Conservation (phyloP, 2,888 invertebrate genomes). For the Notodonta dromedarius region DNA sequence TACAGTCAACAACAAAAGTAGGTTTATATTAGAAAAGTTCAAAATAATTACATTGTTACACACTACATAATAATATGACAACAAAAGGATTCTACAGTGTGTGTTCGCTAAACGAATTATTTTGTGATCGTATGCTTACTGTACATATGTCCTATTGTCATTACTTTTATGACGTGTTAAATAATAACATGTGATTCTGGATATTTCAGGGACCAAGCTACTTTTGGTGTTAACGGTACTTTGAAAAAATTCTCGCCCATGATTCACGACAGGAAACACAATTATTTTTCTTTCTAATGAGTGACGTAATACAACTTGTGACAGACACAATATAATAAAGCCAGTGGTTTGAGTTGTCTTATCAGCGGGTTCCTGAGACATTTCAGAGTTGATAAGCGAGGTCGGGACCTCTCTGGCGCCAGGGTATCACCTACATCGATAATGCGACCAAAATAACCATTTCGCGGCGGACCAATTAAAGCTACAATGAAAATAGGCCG, state of each 20-base stretch:
- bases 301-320: conserved; percentile 8
- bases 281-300: neutral
- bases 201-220: too few relatives aligned
- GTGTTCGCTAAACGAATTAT: too few relatives aligned
- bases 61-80: too few relatives aligned
- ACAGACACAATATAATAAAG: conserved; percentile 35
- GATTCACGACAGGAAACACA: neutral
- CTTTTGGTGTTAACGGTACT: too few relatives aligned
- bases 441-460: conserved; percentile 34
- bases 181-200: too few relatives aligned
- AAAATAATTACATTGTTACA: too few relatives aligned
- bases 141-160: too few relatives aligned
- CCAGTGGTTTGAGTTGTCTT: conserved; percentile 41
- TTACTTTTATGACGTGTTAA: too few relatives aligned
- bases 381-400: conserved; percentile 39
- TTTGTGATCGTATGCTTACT: too few relatives aligned
- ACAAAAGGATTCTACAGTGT: too few relatives aligned
- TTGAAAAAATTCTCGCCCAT: neutral
- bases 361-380: conserved; percentile 41
- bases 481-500: conserved; percentile 37
- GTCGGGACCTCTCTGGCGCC: conserved; percentile 58
- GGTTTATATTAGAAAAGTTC: too few relatives aligned
- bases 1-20: too few relatives aligned
- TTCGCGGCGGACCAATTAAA: conserved; percentile 36
- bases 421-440: conserved; percentile 43